Percentiles rank a stretch among this genome's conserved stretches.
These are phyloP conservation scores for Chymomyza costata DNA, from an alignment of 1,140 invertebrate species.

Conservation along the genomic window DNA sequence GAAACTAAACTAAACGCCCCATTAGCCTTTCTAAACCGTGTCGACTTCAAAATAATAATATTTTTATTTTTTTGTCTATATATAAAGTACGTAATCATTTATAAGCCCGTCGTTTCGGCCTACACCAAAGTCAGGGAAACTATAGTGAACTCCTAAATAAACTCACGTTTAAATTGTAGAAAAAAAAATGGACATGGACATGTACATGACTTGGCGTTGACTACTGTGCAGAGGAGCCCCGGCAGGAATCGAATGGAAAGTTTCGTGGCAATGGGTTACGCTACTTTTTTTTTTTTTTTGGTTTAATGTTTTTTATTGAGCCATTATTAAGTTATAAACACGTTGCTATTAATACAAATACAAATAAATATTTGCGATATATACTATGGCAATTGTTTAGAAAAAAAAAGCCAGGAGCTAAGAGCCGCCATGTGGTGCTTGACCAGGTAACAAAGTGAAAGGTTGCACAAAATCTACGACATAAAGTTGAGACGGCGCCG, in stretches of 20 bases:
- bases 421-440: constrained; percentile 14
- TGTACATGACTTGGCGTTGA: constrained; percentile 32
- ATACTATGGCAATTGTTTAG: constrained; percentile 28
- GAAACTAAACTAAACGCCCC: constrained; percentile 65
- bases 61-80: constrained; percentile 13
- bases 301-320: constrained; percentile 55
- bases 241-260: constrained; percentile 54
- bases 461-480: constrained; percentile 48
- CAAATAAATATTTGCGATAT: constrained; percentile 56
- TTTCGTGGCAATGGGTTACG: too few relatives aligned
- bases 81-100: too few relatives aligned
- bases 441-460: constrained; percentile 47
- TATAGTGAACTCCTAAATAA: constrained; percentile 36
- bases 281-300: constrained; percentile 5
- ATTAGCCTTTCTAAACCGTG: constrained; percentile 69
- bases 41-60: too few relatives aligned
- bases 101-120: constrained; percentile 1
- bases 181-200: constrained; percentile 25
- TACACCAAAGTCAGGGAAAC: not conserved
- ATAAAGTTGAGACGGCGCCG: too few relatives aligned
- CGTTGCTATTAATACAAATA: constrained; percentile 69
- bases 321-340: constrained; percentile 72
- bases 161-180: constrained; percentile 67
- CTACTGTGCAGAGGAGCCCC: constrained; percentile 38
- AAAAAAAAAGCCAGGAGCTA: constrained; percentile 31